Percentiles rank a stretch among this genome's conserved stretches.
These are phyloP conservation scores for Brassicogethes aeneus DNA, from an alignment of 2,888 invertebrate species.

Conservation along the genomic window DNA sequence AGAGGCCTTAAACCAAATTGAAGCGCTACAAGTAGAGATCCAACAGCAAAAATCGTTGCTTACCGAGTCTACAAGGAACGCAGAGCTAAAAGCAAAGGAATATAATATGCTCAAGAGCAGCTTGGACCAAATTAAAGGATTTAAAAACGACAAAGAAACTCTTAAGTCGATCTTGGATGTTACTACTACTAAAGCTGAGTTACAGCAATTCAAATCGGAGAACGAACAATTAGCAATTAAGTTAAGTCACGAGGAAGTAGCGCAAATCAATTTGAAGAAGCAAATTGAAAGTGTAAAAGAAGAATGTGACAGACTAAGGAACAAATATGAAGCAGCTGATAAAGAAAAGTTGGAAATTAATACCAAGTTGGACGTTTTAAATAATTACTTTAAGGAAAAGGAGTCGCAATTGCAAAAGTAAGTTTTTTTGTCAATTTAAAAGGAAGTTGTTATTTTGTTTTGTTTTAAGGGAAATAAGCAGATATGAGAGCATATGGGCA, in stretches of 20 bases:
- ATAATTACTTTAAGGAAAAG: slow-evolving; percentile 84
- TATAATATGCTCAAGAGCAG: slow-evolving; percentile 43
- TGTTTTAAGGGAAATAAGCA: slow-evolving; percentile 58
- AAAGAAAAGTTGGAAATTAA: slow-evolving; percentile 67
- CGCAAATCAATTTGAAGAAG: slow-evolving; percentile 41
- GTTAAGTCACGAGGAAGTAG: slow-evolving; percentile 40
- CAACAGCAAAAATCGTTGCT: slow-evolving; percentile 37
- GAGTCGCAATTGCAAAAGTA: slow-evolving; percentile 83
- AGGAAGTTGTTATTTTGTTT: slow-evolving; percentile 6
- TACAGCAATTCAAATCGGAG: slow-evolving; percentile 47
- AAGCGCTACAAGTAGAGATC: slow-evolving; percentile 49
- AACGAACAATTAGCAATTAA: slow-evolving; percentile 41
- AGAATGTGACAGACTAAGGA: slow-evolving; percentile 47
- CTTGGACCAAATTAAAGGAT: slow-evolving; percentile 36
- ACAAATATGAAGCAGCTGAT: slow-evolving; percentile 55
- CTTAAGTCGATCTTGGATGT: slow-evolving; percentile 42
- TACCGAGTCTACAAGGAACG: slow-evolving; percentile 34
- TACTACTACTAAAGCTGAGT: slow-evolving; percentile 50
- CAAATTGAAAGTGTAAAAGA: slow-evolving; percentile 40
- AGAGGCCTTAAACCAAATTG: slow-evolving; percentile 43
- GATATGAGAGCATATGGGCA: slow-evolving; percentile 68
- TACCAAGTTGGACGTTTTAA: slow-evolving; percentile 76
- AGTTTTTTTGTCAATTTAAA: slow-evolving; percentile 26
- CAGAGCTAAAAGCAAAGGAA: slow-evolving; percentile 37
- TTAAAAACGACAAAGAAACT: slow-evolving; percentile 33